Percentiles rank a stretch among this genome's conserved stretches.
Conservation (phyloP, 2,888 invertebrate genomes). For the Noctua janthina region DNA sequence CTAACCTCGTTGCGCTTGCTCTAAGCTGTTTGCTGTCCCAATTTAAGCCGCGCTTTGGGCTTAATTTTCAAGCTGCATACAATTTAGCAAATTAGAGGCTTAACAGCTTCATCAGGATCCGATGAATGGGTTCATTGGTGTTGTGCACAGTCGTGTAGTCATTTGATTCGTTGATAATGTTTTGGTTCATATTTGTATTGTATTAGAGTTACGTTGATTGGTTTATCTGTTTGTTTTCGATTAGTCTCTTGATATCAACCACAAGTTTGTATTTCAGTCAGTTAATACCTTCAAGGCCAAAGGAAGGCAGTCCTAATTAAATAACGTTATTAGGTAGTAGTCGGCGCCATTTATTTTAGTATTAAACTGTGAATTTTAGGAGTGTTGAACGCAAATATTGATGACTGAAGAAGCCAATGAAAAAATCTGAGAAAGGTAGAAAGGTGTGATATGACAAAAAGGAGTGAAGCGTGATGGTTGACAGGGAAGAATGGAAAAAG, state of each 20-base stretch:
- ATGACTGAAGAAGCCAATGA: not conserved
- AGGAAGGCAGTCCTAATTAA: not conserved
- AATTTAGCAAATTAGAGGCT: slow-evolving; percentile 74
- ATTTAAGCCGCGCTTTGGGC: slow-evolving; percentile 65
- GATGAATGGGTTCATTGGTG: slow-evolving; percentile 70
- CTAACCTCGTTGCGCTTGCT: slow-evolving; percentile 50
- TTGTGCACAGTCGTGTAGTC: slow-evolving; percentile 27
- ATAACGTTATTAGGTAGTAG: not conserved
- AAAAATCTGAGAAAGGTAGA: not conserved
- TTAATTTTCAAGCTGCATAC: slow-evolving; percentile 71
- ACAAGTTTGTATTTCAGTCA: not conserved
- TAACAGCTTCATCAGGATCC: slow-evolving; percentile 71
- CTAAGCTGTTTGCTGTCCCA: slow-evolving; percentile 65
- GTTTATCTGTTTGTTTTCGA: not conserved
- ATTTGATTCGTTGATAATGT: slow-evolving; percentile 33
- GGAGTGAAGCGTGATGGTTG: not conserved
- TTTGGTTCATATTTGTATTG: slow-evolving; percentile 16
- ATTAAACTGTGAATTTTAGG: not conserved
- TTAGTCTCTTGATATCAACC: not conserved
- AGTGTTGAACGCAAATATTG: not conserved
- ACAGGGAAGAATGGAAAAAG: not conserved
- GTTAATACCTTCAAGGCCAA: not conserved
- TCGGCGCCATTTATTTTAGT: not conserved
- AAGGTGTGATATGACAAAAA: not conserved
- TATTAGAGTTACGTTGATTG: slow-evolving; percentile 13